Evolutionary conservation across 2,888 invertebrate genomes (phyloP).

Genomic region (Agrochola litura): DNA sequence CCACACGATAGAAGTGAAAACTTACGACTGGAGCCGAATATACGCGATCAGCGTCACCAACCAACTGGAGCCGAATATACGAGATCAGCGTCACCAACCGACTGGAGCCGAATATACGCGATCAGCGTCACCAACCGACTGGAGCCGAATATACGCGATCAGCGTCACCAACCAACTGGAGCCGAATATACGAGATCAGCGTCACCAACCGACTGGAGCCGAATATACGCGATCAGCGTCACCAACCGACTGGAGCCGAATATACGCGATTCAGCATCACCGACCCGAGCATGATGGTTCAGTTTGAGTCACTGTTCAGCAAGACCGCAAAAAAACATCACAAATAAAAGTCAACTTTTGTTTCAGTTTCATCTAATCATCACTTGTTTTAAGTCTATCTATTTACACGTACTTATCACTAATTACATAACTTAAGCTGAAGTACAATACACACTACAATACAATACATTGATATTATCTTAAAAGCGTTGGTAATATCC

Average conservation of each 20-base stretch:
- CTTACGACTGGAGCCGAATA: not conserved
- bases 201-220: too few species aligned
- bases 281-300: not conserved
- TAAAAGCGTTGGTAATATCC: constrained; percentile 59
- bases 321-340: not conserved
- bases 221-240: too few species aligned
- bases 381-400: constrained; percentile 57
- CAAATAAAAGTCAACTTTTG: constrained; percentile 47
- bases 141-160: too few species aligned
- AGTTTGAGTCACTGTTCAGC: not conserved
- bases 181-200: too few species aligned
- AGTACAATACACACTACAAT: constrained; percentile 51
- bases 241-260: not conserved
- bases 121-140: too few species aligned
- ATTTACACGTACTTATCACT: constrained; percentile 61
- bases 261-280: not conserved
- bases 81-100: too few species aligned
- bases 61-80: too few species aligned
- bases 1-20: not conserved
- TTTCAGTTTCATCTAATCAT: constrained; percentile 59
- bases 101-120: too few species aligned
- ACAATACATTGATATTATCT: constrained; percentile 53
- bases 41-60: too few species aligned
- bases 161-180: too few species aligned
- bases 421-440: constrained; percentile 52